Base-by-base conservation (phyloP, 2,888 invertebrate genomes). In the Lasioglossum pauxillum region DNA sequence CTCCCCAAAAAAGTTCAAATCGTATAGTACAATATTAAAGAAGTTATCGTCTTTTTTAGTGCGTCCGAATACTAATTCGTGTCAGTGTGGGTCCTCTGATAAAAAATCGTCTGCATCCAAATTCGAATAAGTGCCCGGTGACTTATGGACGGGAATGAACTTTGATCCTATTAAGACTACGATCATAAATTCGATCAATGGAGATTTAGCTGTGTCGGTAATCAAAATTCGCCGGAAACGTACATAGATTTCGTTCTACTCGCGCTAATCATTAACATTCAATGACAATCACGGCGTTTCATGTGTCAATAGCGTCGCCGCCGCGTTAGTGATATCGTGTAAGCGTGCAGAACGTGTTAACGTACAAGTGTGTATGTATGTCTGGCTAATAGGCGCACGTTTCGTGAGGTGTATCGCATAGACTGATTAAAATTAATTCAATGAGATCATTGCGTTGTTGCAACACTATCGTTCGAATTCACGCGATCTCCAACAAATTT, bases 371-470 rank as follows among this genome's bases (percentile, higher is more conserved):
- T 16, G 46, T 46, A 16, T 49, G 19, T 53, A 23, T 49, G 49
- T 31, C 27, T 35, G 73, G 35, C 41, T 31, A 14, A 41, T 67
- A 71, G 44, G 46, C 73, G 4, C 8, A 12, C 23, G 23, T 38
- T 69, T 10, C 69, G 69, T 5, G 69, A 38, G 69, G 38, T 38
- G 23, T 69, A 81, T 12, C 64, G 14, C 41, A 38, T 46, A 35
- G 46, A 53, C 75, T 80, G 82, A 85, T 86, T 85, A 85, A 82
- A 85, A 82, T 77, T 79, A 75, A 12, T 57, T 72, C 27, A 23
- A 69, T 77, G 27, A 41, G 53, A 71, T 71, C 23, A 38, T 35
- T 35, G 35, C 67, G 10, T 67, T 38, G 35, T 38, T 38, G 23
- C 67, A 67, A 35, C 38, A 19, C 35, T 38, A 67, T 35, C 35